Evolutionary conservation across 1,140 invertebrate species (phyloP).

Genomic region (Trialeurodes vaporariorum): DNA sequence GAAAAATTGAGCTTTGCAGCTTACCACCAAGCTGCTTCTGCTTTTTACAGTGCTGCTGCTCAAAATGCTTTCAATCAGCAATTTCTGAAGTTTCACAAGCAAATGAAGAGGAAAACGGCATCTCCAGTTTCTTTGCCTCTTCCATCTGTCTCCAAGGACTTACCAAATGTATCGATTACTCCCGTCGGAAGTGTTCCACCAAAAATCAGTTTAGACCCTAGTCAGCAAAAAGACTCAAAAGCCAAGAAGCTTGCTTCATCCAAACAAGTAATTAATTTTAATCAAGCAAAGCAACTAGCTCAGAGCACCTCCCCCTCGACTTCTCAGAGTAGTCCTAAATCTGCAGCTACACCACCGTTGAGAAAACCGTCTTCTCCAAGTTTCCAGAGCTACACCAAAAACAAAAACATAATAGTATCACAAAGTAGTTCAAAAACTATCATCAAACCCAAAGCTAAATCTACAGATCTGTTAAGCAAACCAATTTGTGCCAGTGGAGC

Average conservation of each 20-base stretch:
- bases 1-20: no score
- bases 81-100: no score
- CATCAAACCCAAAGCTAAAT: not conserved
- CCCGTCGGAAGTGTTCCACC: no score
- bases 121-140: no score
- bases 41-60: not conserved
- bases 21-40: no score
- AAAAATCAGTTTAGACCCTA: no score
- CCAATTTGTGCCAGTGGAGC: not conserved
- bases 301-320: not conserved
- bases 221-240: not conserved
- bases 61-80: no score
- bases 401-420: not conserved
- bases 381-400: no score
- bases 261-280: not conserved
- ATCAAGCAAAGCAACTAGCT: not conserved
- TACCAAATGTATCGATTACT: not conserved
- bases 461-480: not conserved
- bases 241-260: not conserved
- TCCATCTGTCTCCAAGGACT: not conserved
- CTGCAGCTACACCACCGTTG: no score
- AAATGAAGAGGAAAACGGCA: no score
- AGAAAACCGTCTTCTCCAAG: no score
- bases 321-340: not conserved
- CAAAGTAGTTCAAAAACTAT: not conserved